Base-by-base conservation (phyloP, 2,113 vertebrate genomes). In the Prunella himalayana region DNA sequence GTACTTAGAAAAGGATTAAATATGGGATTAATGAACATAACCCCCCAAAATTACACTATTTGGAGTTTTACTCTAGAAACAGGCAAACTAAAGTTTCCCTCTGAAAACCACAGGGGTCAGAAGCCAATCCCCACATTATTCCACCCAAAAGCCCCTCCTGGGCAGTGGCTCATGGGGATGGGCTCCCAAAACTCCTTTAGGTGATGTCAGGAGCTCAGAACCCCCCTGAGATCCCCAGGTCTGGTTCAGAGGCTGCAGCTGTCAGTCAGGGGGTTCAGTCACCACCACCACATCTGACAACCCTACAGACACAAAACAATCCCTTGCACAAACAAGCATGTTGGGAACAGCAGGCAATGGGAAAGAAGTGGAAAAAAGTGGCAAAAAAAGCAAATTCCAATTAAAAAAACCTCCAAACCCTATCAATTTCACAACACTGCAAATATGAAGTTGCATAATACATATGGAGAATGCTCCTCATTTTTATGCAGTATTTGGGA, bases 11-110 rank as follows among this genome's bases (percentile, higher is more conserved):
- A 49, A 33, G 39, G 30, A 56, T 51, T 63, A 44, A 50, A 65
- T 4, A 20, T 0, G 0, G 7, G 5, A 11, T 1, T 33, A 45
- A 35, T 24, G 9, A 30, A 41, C 24, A n/a, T 11, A 79, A 30
- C 5, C n/a, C 39, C 35, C 19, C n/a, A 0, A 44, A 69, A 42
- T 45, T 6, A 15, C 20, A 6, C 28, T 16, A 3, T 17, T 65
- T 76, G 60, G 27, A 15, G n/a, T 15, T n/a, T 19, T 3, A 21
- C 15, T 4, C 27, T 6, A 25, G 23, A 41, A 57, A 35, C 8
- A 37, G 15, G 37, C 7, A n/a, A 70, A 57, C 3, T 2, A 3
- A 45, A 9, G 13, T 10, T 57, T 20, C 18, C 41, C 45, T 73
- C 50, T n/a, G 44, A 14, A 41, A 57, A 28, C n/a, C 45, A 12